Base-by-base conservation (phyloP, 2,797 vertebrate species). In the Phaenicophaeus curvirostris region DNA sequence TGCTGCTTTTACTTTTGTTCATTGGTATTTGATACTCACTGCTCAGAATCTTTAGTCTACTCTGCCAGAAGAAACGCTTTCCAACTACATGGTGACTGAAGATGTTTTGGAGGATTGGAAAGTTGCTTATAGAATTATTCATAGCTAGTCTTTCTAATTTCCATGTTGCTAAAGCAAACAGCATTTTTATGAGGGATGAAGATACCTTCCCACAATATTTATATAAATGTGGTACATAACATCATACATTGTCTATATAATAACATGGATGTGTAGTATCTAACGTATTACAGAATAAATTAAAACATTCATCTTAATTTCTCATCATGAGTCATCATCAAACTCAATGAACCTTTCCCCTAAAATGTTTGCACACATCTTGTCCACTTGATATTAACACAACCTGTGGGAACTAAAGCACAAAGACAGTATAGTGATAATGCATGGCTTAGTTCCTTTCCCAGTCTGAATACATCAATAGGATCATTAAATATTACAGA, bases 1-100 rank as follows among this genome's bases (percentile, higher is more conserved):
- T 90, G 59, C n/a, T 83, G 37, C 53, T 89, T 95, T 86, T 93
- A 68, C 53, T 93, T 90, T 83, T 83, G 59, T 91, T 96, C 90
- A 39, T 51, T 89, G 87, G 55, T 85, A 91, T 51, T 90, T 95
- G 89, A 95, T 72, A 77, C 37, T 83, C n/a, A 41, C n/a, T 7
- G 1, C 25, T 76, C 44, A 53, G n/a, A 62, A 21, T 74, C 66
- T 86, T 77, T 39, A 90, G 71, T 37, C 41, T 90, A 51, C 44
- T 7, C 8, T 72, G 37, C 51, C 82, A 92, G 79, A 63, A 91
- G 37, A 95, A 90, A 75, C 24, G 4, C 11, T 58, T 63, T 69
- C 58, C 68, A 83, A 51, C 8, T 53, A 37, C 16, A 18, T 21
- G 39, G 31, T 24, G 24, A 81, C 23, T 66, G 24, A 77, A 55